phyloP scores from a whole-genome alignment of 2,888 invertebrate genomes.

The Syrphus vitripennis region DNA sequence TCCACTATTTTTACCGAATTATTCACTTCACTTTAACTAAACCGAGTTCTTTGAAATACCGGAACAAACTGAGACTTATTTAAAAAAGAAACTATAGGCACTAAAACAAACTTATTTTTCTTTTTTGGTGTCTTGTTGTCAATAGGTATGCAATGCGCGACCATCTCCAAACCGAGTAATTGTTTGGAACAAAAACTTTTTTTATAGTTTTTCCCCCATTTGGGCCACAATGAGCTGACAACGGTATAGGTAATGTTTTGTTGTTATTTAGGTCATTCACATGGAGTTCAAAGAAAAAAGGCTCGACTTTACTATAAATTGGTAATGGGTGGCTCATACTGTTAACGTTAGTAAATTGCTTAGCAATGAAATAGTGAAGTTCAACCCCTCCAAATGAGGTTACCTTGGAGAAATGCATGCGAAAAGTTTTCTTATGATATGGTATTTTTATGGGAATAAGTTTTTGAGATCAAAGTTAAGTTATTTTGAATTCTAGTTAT shows the following conservation, averaged over 20 bases:
- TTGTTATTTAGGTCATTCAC: constrained; percentile 81
- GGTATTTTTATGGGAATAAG: not conserved
- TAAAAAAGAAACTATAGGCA: constrained; percentile 42
- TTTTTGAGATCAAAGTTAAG: not conserved
- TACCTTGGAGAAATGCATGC: constrained; percentile 72
- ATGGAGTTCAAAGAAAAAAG: constrained; percentile 72
- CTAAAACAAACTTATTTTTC: constrained; percentile 11
- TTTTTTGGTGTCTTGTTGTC: not conserved
- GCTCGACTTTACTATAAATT: constrained; percentile 21
- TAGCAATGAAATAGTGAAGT: constrained; percentile 68
- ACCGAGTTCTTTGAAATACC: constrained; percentile 62
- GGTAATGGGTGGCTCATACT: not conserved
- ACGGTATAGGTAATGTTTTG: constrained; percentile 72
- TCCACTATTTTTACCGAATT: constrained; percentile 68
- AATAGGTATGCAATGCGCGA: constrained; percentile 52
- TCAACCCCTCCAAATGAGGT: constrained; percentile 69
- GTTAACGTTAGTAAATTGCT: constrained; percentile 31
- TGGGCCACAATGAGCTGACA: not conserved
- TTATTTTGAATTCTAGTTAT: not conserved
- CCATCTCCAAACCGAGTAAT: constrained; percentile 35
- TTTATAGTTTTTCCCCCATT: not conserved
- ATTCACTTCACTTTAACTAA: constrained; percentile 74
- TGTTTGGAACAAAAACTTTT: not conserved
- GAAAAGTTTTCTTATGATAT: not conserved
- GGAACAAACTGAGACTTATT: constrained; percentile 41